phyloP scores from a whole-genome alignment of 1,140 invertebrate genomes.

The Drosophila santomea region DNA sequence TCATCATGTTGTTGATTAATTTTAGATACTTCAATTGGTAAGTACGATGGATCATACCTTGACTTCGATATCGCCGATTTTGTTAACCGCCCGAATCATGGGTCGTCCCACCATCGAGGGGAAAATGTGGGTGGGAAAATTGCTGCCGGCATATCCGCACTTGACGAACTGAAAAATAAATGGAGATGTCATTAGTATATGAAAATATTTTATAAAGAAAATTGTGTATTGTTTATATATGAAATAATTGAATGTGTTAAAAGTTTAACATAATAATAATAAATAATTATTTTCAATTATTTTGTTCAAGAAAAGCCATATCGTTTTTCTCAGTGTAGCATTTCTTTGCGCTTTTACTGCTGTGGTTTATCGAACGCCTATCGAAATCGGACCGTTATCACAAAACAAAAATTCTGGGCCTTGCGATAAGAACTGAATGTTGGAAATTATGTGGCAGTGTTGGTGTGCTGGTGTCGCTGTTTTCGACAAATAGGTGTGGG shows the following conservation, averaged over 20 bases:
- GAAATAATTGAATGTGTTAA: too few relatives aligned
- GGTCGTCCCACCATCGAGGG: conserved; percentile 99
- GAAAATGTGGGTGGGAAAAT: conserved; percentile 99
- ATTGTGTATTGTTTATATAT: too few relatives aligned
- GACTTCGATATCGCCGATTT: conserved; percentile 99
- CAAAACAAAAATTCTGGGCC: conserved; percentile 61
- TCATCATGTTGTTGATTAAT: conserved; percentile 24
- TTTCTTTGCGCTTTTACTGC: conserved; percentile 14
- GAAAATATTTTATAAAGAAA: too few relatives aligned
- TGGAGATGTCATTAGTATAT: too few relatives aligned
- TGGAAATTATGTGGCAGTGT: conserved; percentile 29
- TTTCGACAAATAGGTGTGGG: conserved; percentile 11
- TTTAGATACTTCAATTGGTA: conserved; percentile 57
- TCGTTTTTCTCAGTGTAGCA: conserved; percentile 2
- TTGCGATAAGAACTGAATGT: conserved; percentile 67
- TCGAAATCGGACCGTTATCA: conserved; percentile 59
- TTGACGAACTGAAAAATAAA: conserved; percentile 96
- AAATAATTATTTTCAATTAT: too few relatives aligned
- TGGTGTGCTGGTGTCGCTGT: conserved; percentile 26
- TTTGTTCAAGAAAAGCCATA: neutral
- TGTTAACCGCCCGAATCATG: conserved; percentile 98
- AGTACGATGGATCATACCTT: conserved; percentile 90
- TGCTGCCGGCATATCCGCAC: conserved; percentile 99
- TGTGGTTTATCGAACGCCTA: conserved; percentile 40
- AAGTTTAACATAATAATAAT: too few relatives aligned